A percentile compares a stretch with the other conserved stretches of the same genome.
phyloP scores from a whole-genome alignment of 2,888 invertebrate species.

The Nebria brevicollis region DNA sequence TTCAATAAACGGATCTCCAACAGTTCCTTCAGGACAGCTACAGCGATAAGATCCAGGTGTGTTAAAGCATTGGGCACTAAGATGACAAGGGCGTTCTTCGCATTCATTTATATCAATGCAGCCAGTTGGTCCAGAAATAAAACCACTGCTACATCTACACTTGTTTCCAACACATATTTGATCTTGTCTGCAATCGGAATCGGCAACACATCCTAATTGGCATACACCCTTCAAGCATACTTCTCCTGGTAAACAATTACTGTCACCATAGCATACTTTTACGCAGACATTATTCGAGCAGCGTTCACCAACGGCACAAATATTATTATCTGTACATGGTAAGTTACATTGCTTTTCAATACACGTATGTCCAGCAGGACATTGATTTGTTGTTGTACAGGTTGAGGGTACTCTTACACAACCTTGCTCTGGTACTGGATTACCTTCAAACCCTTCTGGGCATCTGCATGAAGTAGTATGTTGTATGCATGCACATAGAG shows the following conservation, averaged over 20 bases:
- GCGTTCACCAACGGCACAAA: slow-evolving; percentile 86
- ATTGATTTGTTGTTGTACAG: slow-evolving; percentile 76
- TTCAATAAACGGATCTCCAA: slow-evolving; percentile 76
- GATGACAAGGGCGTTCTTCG: slow-evolving; percentile 79
- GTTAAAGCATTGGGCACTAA: slow-evolving; percentile 82
- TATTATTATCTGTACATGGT: slow-evolving; percentile 76
- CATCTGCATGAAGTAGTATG: slow-evolving; percentile 84
- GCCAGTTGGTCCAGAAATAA: slow-evolving; percentile 75
- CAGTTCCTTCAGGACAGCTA: slow-evolving; percentile 79
- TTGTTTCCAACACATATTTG: slow-evolving; percentile 80
- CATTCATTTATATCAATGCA: slow-evolving; percentile 90
- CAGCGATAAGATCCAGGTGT: slow-evolving; percentile 84
- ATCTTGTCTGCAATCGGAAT: slow-evolving; percentile 81
- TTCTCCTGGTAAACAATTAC: slow-evolving; percentile 90
- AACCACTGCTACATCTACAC: slow-evolving; percentile 83
- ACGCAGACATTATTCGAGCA: slow-evolving; percentile 82
- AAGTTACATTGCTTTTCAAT: slow-evolving; percentile 81
- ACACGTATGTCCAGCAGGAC: slow-evolving; percentile 82
- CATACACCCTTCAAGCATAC: slow-evolving; percentile 85
- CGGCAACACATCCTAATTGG: slow-evolving; percentile 82
- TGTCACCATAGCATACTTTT: slow-evolving; percentile 89
- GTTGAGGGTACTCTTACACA: slow-evolving; percentile 83
- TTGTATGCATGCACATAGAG: slow-evolving; percentile 78
- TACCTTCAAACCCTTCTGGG: slow-evolving; percentile 86
- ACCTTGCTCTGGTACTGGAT: slow-evolving; percentile 88